phyloP scores from a whole-genome alignment of 2,113 vertebrate genomes.

The Istiophorus platypterus region DNA sequence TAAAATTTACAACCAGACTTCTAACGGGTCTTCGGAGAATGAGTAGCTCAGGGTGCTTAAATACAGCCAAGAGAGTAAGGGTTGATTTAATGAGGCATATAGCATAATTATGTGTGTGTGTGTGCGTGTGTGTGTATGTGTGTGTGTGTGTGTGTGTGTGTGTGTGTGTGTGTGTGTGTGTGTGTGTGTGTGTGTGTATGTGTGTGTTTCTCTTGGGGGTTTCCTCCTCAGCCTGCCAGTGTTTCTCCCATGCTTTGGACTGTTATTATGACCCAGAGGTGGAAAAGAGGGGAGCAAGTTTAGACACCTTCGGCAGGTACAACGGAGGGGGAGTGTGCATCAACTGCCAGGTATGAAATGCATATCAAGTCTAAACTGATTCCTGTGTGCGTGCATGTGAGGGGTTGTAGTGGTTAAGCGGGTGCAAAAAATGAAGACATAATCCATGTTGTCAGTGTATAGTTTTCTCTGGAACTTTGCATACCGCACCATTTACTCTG shows the following conservation, averaged over 20 bases:
- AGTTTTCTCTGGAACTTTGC: background rate
- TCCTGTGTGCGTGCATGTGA: conserved; percentile 44
- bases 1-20: conserved; percentile 46
- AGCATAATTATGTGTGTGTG: conserved; percentile 39
- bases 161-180: conserved; percentile 27
- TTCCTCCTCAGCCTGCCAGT: conserved; percentile 91
- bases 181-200: conserved; percentile 42
- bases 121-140: conserved; percentile 42
- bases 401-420: conserved; percentile 17
- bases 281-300: conserved; percentile 86
- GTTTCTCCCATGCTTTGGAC: conserved; percentile 91
- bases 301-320: conserved; percentile 88
- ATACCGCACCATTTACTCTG: conserved; percentile 8
- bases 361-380: conserved; percentile 71
- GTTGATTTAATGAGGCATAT: conserved; percentile 49
- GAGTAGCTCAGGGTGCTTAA: conserved; percentile 55
- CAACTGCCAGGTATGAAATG: conserved; percentile 91
- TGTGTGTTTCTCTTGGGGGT: conserved; percentile 55
- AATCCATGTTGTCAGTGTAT: background rate
- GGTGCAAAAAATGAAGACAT: conserved; percentile 2
- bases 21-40: conserved; percentile 30
- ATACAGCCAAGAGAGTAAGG: conserved; percentile 16
- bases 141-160: conserved; percentile 34
- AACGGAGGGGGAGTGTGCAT: conserved; percentile 95
- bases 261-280: conserved; percentile 93